Percentiles rank a stretch among this genome's conserved stretches.
phyloP scores from a whole-genome alignment of 2,888 invertebrate genomes.

The Dione vanillae region DNA sequence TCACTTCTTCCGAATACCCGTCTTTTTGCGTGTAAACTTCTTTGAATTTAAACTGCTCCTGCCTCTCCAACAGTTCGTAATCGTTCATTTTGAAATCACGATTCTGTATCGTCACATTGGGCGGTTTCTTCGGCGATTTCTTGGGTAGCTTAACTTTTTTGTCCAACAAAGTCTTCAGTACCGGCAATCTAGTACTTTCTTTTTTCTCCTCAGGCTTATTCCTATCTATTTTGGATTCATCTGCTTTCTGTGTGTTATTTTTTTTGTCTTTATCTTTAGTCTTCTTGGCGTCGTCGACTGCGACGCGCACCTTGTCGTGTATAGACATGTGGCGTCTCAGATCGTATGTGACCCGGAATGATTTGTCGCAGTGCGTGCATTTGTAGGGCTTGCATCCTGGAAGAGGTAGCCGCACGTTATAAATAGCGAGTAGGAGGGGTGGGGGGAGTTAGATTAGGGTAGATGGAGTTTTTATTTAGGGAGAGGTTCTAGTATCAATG shows the following conservation, averaged over 20 bases:
- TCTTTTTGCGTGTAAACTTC: conserved; percentile 55
- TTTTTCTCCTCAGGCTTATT: conserved; percentile 45
- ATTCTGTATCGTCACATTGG: conserved; percentile 65
- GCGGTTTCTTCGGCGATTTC: conserved; percentile 58
- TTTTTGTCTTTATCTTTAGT: conserved; percentile 83
- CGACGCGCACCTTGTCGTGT: conserved; percentile 80
- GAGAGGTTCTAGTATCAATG: too few relatives aligned
- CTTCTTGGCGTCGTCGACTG: conserved; percentile 65
- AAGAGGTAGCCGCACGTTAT: too few relatives aligned
- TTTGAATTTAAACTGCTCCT: conserved; percentile 61
- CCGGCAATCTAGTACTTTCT: conserved; percentile 37
- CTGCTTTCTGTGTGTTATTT: conserved; percentile 28
- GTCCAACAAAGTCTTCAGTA: conserved; percentile 49
- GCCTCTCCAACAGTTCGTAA: conserved; percentile 56
- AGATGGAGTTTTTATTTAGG: too few relatives aligned
- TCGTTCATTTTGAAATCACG: conserved; percentile 60
- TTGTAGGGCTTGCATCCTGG: conserved; percentile 90
- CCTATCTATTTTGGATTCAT: conserved; percentile 43
- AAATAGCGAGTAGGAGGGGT: too few relatives aligned
- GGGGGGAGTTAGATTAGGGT: too few relatives aligned
- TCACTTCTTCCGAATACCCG: conserved; percentile 48
- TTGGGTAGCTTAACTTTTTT: conserved; percentile 52
- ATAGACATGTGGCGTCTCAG: conserved; percentile 91
- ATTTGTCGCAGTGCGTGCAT: conserved; percentile 90
- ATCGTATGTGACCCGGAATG: conserved; percentile 92